Evolutionary conservation across 1,140 invertebrate genomes (phyloP), one percentile per base, ranked within the genome.

Genomic region (Trinorchestia longiramus): DNA sequence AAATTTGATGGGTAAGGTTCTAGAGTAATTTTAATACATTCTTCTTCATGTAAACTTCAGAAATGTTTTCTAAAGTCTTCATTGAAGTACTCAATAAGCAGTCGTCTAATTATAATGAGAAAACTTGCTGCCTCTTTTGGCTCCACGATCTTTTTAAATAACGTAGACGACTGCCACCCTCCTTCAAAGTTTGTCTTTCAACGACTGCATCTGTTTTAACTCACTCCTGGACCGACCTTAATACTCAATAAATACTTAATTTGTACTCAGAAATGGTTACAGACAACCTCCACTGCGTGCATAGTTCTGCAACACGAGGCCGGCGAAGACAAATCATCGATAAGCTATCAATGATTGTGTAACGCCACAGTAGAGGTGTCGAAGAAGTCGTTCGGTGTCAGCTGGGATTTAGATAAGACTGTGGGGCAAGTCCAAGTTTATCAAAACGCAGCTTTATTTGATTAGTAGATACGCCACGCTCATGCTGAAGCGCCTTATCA

Each of bases 401-500:
- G 36, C 88, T 11, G 88, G n/a, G 88, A 90, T 90, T 90, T 90
- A 90, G 88, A 90, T 90, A 90, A 90, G 88, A 90, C 43, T 90
- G 88, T 90, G 88, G n/a, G 42, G 88, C 3, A 90, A 90, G n/a
- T 1, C 43, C 15, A 17, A 43, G 36, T 36, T 90, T 90, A 90
- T 90, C 88, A 77, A 77, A 77, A 77, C 8, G 15, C 62, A 23
- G 62, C 1, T 36, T 77, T 77, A 77, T 77, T 15, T 23, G 62
- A 77, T 77, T 77, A 77, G 28, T 23, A 77, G 15, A 36, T 77
- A 23, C 28, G 62, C 19, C 19, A 19, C 6, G 47, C 47, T 53
- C 47, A 77, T 15, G 28, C 62, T 3, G 62, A 36, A 19, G 28
- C 28, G 36, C 28, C 15, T 77, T 77, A 77, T 77, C 62, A 3